Conservation (phyloP, 92 coral and sea anemone species). For the Heliopora coerulea region DNA sequence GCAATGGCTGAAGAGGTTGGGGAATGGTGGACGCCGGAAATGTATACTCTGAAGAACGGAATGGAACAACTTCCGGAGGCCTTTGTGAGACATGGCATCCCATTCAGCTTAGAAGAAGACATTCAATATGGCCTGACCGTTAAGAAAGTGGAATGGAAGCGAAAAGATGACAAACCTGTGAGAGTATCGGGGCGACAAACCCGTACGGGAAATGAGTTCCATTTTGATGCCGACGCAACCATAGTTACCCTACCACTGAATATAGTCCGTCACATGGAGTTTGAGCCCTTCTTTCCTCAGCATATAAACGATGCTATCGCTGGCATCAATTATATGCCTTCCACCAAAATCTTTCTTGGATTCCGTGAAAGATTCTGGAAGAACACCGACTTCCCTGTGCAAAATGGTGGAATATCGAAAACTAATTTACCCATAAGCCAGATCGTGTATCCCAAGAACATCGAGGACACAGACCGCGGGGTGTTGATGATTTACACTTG, state of each 20-base stretch:
- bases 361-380: constrained; percentile 52
- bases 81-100: constrained; percentile 3
- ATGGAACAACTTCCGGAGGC: constrained; percentile 29
- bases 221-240: constrained; percentile 52
- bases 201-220: constrained; percentile 30
- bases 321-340: constrained; percentile 39
- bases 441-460: constrained; percentile 44
- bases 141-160: constrained; percentile 14
- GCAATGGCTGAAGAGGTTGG: constrained; percentile 15
- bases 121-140: constrained; percentile 10
- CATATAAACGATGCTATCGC: constrained; percentile 45
- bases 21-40: constrained; percentile 29
- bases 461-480: constrained; percentile 37
- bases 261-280: constrained; percentile 53
- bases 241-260: constrained; percentile 52
- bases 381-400: constrained; percentile 15
- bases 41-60: constrained; percentile 15
- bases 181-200: constrained; percentile 25
- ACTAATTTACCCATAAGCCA: constrained; percentile 60
- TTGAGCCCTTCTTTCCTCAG: constrained; percentile 44
- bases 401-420: constrained; percentile 53
- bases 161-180: constrained; percentile 1
- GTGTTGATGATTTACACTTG: constrained; percentile 60
- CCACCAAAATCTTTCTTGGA: constrained; percentile 50
- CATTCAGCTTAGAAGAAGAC: constrained; percentile 17